Percentiles rank a stretch among this genome's conserved stretches.
Conservation (phyloP, 2,113 vertebrate genomes). For the Genyomyrus donnyi region DNA sequence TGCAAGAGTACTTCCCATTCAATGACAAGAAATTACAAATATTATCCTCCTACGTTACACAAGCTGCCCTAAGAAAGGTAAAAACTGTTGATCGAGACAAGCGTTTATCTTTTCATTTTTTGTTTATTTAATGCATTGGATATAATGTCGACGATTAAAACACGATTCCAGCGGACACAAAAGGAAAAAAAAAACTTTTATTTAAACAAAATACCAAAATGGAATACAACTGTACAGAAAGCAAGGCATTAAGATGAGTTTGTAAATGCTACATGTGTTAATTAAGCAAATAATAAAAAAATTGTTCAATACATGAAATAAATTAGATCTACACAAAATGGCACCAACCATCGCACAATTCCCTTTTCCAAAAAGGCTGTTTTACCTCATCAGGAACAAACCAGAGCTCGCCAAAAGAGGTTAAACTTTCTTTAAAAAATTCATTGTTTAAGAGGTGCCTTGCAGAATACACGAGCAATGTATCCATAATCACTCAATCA, state of each 20-base stretch:
- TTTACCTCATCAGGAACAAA: not conserved
- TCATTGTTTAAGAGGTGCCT: not conserved
- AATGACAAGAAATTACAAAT: not conserved
- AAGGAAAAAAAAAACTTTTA: slow-evolving; percentile 40
- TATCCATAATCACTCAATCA: not conserved
- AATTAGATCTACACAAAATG: slow-evolving; percentile 8
- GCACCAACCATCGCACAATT: not conserved
- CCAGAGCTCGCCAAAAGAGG: not conserved
- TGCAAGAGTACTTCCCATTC: not conserved
- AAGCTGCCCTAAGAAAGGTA: not conserved
- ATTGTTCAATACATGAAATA: slow-evolving; percentile 9
- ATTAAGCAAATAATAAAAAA: slow-evolving; percentile 31
- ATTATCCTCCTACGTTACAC: not conserved
- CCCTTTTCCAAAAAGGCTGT: not conserved
- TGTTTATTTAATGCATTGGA: not conserved
- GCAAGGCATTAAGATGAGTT: slow-evolving; percentile 33
- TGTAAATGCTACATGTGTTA: slow-evolving; percentile 34
- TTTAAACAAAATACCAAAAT: slow-evolving; percentile 55
- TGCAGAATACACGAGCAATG: not conserved
- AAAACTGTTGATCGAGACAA: not conserved
- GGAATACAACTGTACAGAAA: slow-evolving; percentile 52
- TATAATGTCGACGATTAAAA: not conserved
- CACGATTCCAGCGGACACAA: slow-evolving; percentile 11
- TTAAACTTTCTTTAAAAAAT: not conserved
- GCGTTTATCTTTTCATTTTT: not conserved